These are phyloP conservation scores for Zaprionus ghesquierei DNA, from an alignment of 1,140 invertebrate genomes.

Conservation along the genomic window DNA sequence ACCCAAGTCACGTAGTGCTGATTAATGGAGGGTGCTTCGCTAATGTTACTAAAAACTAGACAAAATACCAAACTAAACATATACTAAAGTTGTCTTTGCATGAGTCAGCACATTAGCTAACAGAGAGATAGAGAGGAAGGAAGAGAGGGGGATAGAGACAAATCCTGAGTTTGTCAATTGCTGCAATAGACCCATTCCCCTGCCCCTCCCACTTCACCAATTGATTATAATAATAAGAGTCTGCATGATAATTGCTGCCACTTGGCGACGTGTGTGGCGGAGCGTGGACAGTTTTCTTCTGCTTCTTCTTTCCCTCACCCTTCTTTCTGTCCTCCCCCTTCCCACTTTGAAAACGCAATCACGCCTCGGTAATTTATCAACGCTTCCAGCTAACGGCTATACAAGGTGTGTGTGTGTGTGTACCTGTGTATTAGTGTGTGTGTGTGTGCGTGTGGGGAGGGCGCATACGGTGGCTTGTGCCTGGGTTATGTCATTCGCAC, in stretches of 20 bases:
- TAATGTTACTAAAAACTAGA: constrained; percentile 4
- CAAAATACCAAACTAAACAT: background rate
- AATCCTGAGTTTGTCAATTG: background rate
- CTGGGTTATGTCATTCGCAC: constrained; percentile 63
- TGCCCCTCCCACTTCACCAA: too few species aligned
- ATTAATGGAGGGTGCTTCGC: constrained; percentile 14
- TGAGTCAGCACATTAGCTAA: background rate
- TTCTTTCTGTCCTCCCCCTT: background rate
- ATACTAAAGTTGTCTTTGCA: background rate
- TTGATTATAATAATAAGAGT: constrained; percentile 3
- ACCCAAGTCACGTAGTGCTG: constrained; percentile 5
- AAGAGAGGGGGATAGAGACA: background rate
- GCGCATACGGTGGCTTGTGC: background rate
- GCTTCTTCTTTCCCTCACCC: background rate
- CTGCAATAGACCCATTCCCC: background rate
- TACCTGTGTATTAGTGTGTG: background rate
- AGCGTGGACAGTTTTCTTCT: constrained; percentile 26
- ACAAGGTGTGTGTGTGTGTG: background rate
- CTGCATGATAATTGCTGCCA: constrained; percentile 23
- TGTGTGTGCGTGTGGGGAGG: background rate
- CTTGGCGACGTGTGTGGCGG: constrained; percentile 33
- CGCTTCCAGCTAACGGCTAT: constrained; percentile 23
- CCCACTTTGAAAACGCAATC: constrained; percentile 59
- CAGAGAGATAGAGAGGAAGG: background rate
- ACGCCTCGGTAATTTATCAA: constrained; percentile 65